These are phyloP conservation scores for Anneissia japonica DNA, from an alignment of 35 echinoderm and acorn worm species.

Conservation along the genomic window DNA sequence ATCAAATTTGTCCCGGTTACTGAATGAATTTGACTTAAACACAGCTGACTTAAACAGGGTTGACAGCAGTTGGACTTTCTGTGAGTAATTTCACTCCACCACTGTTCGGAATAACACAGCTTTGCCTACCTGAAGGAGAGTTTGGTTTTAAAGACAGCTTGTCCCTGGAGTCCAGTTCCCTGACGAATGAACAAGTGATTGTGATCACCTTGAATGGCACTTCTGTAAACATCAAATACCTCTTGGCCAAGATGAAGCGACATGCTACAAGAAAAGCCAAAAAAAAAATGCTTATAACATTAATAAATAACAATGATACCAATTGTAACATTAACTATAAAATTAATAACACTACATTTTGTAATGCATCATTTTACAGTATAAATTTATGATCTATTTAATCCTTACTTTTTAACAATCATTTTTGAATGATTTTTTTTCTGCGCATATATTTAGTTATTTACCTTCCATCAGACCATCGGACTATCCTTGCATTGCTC, in stretches of 20 bases:
- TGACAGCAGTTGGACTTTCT: no score
- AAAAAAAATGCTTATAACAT: no score
- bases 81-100: no score
- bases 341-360: no score
- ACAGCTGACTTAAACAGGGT: neutral
- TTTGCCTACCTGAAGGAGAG: constrained; percentile 77
- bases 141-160: constrained; percentile 93
- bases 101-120: no score
- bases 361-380: no score
- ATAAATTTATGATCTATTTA: no score
- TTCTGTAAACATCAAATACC: constrained; percentile 98
- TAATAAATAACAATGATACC: no score
- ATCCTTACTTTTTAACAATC: no score
- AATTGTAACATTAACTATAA: no score
- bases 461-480: constrained; percentile 98
- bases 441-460: no score
- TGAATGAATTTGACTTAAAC: neutral
- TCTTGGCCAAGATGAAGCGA: constrained; percentile 97
- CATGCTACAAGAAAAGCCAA: constrained; percentile 43
- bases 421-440: no score
- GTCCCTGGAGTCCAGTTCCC: constrained; percentile 92
- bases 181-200: constrained; percentile 97
- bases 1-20: neutral
- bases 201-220: constrained; percentile 73
- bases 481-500: constrained; percentile 86